Evolutionary conservation across 1,140 invertebrate genomes (phyloP).

Genomic region (roundworm (Caenorhabditis elegans)): DNA sequence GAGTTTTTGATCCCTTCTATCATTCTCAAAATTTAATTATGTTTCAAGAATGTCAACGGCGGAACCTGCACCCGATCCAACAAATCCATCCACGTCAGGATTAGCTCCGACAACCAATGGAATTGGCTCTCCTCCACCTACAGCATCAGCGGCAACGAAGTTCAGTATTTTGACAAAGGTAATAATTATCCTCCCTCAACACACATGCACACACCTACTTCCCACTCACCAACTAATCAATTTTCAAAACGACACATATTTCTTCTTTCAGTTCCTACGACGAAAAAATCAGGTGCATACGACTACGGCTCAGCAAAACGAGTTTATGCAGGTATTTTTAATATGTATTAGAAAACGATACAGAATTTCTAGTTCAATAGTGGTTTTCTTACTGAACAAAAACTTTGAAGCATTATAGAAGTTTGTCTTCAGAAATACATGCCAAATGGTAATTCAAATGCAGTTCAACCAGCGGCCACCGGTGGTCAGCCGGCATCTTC

Average conservation of each 20-base stretch:
- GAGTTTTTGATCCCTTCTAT: background rate
- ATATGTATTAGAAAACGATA: no score
- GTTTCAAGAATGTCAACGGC: background rate
- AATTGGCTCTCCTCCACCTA: background rate
- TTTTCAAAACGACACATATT: no score
- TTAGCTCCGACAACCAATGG: background rate
- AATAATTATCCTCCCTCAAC: background rate
- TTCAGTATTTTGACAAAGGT: background rate
- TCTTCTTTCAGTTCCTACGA: background rate
- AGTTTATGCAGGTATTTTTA: constrained; percentile 9
- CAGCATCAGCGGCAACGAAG: background rate
- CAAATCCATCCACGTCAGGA: background rate
- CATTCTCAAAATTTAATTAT: background rate
- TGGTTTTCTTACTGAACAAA: no score
- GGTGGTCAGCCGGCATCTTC: background rate
- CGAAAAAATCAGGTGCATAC: background rate
- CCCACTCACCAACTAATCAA: no score
- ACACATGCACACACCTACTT: no score
- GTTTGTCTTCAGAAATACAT: background rate
- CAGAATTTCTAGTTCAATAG: no score
- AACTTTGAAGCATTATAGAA: no score
- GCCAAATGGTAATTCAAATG: background rate
- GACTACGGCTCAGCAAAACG: background rate
- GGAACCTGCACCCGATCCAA: background rate
- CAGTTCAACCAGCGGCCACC: background rate